These are phyloP conservation scores for Pristiophorus japonicus DNA, from an alignment of 2,113 vertebrate genomes.

Conservation along the genomic window DNA sequence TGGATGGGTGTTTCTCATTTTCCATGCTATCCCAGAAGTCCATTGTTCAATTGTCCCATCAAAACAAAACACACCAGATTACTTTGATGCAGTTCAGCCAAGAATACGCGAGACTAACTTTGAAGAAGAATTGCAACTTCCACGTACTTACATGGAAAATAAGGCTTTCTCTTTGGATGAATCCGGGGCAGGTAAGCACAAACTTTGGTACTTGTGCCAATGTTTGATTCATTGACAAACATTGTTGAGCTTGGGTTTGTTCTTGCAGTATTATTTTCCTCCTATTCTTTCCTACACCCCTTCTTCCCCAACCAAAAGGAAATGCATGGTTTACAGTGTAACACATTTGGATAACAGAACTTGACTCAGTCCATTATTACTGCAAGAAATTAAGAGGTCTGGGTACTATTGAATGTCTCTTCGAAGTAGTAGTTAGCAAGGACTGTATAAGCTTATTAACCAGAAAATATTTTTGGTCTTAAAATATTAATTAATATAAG, in stretches of 20 bases:
- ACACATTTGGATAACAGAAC: neutral
- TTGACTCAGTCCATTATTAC: neutral
- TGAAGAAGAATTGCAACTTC: conserved; percentile 87
- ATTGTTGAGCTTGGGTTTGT: neutral
- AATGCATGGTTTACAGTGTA: neutral
- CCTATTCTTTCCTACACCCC: neutral
- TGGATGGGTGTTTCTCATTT: conserved; percentile 88
- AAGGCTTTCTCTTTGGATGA: conserved; percentile 90
- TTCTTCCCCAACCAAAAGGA: neutral
- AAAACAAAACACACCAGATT: conserved; percentile 82
- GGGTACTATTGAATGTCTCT: neutral
- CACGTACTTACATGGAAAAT: conserved; percentile 90
- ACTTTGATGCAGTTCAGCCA: conserved; percentile 90
- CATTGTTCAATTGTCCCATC: conserved; percentile 77
- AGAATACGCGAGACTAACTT: conserved; percentile 90
- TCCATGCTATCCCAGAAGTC: conserved; percentile 84
- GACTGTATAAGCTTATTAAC: neutral
- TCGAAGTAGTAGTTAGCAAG: neutral
- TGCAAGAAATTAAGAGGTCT: neutral
- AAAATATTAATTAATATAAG: neutral
- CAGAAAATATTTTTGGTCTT: neutral
- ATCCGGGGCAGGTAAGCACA: conserved; percentile 75
- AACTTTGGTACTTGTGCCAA: neutral
- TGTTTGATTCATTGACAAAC: too few relatives aligned
- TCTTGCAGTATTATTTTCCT: neutral